Evolutionary conservation across 2,888 invertebrate genomes (phyloP).

Genomic region (Orthosia incerta): DNA sequence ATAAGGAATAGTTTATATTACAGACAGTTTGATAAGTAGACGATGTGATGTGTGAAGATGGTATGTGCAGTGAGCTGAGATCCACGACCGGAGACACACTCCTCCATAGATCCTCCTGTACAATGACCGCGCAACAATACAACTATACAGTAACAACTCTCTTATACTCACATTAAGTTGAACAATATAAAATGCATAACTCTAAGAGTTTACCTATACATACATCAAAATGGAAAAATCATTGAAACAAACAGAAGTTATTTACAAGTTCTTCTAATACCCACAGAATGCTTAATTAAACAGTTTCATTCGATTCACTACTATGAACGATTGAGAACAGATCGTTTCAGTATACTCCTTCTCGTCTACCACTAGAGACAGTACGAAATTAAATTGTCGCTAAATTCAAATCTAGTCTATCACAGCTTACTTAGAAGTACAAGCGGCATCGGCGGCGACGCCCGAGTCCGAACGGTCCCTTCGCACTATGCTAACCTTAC

Average conservation of each 20-base stretch:
- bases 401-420: slow-evolving; percentile 88
- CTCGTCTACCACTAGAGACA: slow-evolving; percentile 83
- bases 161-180: slow-evolving; percentile 80
- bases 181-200: slow-evolving; percentile 88
- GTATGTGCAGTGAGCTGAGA: slow-evolving; percentile 55
- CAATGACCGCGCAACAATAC: slow-evolving; percentile 79
- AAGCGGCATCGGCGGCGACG: slow-evolving; percentile 68
- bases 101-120: slow-evolving; percentile 71
- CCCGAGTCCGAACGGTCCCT: slow-evolving; percentile 54
- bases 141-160: slow-evolving; percentile 84
- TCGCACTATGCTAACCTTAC: slow-evolving; percentile 55
- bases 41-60: slow-evolving; percentile 55
- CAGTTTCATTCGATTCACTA: slow-evolving; percentile 77
- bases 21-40: slow-evolving; percentile 54
- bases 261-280: slow-evolving; percentile 86
- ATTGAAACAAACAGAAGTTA: slow-evolving; percentile 84
- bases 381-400: slow-evolving; percentile 76
- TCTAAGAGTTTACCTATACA: slow-evolving; percentile 86
- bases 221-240: slow-evolving; percentile 88
- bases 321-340: slow-evolving; percentile 72
- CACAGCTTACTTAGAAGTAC: slow-evolving; percentile 88
- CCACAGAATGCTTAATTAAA: slow-evolving; percentile 84
- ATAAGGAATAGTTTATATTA: slow-evolving; percentile 65
- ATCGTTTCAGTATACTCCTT: slow-evolving; percentile 79
- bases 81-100: slow-evolving; percentile 47